A percentile compares a stretch with the other conserved stretches of the same genome.
These are phyloP conservation scores for Gandaritis pyraliata DNA, from an alignment of 2,888 invertebrate species.

Conservation along the genomic window DNA sequence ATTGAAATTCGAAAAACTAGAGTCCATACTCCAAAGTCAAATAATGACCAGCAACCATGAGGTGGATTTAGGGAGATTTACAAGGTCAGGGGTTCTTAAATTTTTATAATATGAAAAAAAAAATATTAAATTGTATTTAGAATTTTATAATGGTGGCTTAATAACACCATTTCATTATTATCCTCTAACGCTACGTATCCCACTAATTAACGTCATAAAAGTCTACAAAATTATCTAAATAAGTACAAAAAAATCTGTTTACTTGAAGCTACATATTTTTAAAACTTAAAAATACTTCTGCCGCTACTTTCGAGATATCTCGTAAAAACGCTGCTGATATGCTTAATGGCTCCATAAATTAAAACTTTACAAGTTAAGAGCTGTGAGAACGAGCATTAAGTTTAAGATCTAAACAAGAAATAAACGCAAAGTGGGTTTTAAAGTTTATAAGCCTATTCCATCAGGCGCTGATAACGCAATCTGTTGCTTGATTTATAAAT, in stretches of 20 bases:
- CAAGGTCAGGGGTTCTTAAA: no score
- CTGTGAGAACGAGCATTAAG: conserved; percentile 40
- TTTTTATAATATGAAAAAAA: no score
- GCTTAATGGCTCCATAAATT: conserved; percentile 44
- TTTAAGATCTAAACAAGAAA: conserved; percentile 37
- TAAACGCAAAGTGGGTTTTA: conserved; percentile 13
- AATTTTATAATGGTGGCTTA: no score
- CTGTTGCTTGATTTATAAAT: background rate
- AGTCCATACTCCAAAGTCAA: no score
- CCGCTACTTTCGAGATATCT: conserved; percentile 39
- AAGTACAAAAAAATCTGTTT: background rate
- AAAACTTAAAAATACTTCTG: conserved; percentile 27
- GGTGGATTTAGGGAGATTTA: no score
- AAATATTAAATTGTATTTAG: no score
- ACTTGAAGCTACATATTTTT: conserved; percentile 11
- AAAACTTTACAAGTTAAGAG: conserved; percentile 42
- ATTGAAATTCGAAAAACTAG: no score
- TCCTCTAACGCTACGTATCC: no score
- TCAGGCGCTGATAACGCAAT: conserved; percentile 1
- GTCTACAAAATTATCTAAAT: background rate
- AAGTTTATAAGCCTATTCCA: conserved; percentile 10
- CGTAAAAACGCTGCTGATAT: conserved; percentile 44
- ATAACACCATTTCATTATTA: no score
- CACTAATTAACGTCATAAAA: no score
- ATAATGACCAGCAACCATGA: no score